Conservation (phyloP, 1,140 invertebrate genomes). For the Augochlora pura region DNA sequence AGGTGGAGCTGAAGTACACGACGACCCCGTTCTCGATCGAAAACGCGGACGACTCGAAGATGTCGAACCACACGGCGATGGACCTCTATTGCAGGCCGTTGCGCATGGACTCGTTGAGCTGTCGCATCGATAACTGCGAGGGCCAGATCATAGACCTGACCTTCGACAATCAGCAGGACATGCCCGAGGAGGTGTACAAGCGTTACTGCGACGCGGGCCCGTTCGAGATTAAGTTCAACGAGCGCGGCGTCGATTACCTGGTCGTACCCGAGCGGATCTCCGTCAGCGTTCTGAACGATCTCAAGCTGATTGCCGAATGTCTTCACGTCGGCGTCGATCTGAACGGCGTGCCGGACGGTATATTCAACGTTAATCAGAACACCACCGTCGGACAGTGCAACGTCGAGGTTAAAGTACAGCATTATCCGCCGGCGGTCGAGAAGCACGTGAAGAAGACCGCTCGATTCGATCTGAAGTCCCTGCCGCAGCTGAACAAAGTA, state of each 20-base stretch:
- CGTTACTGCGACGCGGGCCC: slow-evolving; percentile 17
- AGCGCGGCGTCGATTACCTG: slow-evolving; percentile 44
- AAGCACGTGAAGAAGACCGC: slow-evolving; percentile 20
- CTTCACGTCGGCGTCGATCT: slow-evolving; percentile 25
- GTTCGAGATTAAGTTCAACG: slow-evolving; percentile 61
- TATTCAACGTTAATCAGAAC: slow-evolving; percentile 20
- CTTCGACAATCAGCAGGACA: slow-evolving; percentile 34
- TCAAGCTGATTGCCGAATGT: slow-evolving; percentile 38
- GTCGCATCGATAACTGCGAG: slow-evolving; percentile 37
- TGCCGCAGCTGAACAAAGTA: slow-evolving; percentile 50
- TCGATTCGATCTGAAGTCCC: slow-evolving; percentile 55
- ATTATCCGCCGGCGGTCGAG: slow-evolving; percentile 49
- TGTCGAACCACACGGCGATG: slow-evolving; percentile 35
- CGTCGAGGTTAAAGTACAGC: slow-evolving; percentile 61
- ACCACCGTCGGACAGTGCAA: slow-evolving; percentile 60
- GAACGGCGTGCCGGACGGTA: slow-evolving; percentile 8
- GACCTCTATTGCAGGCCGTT: slow-evolving; percentile 54
- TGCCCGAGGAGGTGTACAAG: slow-evolving; percentile 31
- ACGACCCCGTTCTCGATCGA: background rate
- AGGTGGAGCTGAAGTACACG: slow-evolving; percentile 37
- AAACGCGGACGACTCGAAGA: slow-evolving; percentile 14
- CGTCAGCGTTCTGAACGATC: slow-evolving; percentile 8
- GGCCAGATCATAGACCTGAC: slow-evolving; percentile 4
- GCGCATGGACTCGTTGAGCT: slow-evolving; percentile 34
- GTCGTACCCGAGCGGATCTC: slow-evolving; percentile 11